Evolutionary conservation across 2,113 vertebrate species (phyloP), one percentile per base, ranked within the genome.

Genomic region (Gymnocephalus cernua): DNA sequence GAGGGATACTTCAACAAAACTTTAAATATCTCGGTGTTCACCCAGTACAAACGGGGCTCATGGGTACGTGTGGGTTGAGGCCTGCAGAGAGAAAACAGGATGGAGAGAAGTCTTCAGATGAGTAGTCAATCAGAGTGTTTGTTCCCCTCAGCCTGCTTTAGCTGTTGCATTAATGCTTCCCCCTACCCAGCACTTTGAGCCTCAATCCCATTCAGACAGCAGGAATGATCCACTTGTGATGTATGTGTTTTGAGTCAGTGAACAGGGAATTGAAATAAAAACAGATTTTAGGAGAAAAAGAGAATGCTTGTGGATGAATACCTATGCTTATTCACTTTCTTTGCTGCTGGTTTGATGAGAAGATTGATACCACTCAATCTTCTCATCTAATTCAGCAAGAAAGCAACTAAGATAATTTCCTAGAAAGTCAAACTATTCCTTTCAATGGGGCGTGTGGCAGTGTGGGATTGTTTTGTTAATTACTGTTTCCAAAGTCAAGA

Each of bases 121-220:
- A 82, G 69, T 62, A 5, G 48, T 82, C n/a, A 6, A 12, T 35
- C 15, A 10, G 38, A 41, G 38, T 72, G 70, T 84, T 70, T 10
- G 67, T 77, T 77, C 82, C 77, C 80, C 68, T 87, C 67, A 68
- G 88, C 63, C 89, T 76, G 80, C 87, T 90, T 90, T 91, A 89
- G 74, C 83, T 76, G 77, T 88, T 88, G 77, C 77, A 69, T 89
- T 89, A 81, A 63, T 74, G 64, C 68, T 86, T 85, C 76, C 65
- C 77, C 74, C 83, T 35, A 81, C 72, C 78, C 72, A 83, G 88
- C 84, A 89, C 82, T 85, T 83, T 85, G 66, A 77, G 80, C 64
- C 84, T 74, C 82, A 67, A 29, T 72, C 76, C 70, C 53, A 27
- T 80, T 73, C 79, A 82, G 70, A 65, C 73, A 80, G 76, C 41